Evolutionary conservation across 2,113 vertebrate genomes (phyloP).

Genomic region (Dromas ardeola): DNA sequence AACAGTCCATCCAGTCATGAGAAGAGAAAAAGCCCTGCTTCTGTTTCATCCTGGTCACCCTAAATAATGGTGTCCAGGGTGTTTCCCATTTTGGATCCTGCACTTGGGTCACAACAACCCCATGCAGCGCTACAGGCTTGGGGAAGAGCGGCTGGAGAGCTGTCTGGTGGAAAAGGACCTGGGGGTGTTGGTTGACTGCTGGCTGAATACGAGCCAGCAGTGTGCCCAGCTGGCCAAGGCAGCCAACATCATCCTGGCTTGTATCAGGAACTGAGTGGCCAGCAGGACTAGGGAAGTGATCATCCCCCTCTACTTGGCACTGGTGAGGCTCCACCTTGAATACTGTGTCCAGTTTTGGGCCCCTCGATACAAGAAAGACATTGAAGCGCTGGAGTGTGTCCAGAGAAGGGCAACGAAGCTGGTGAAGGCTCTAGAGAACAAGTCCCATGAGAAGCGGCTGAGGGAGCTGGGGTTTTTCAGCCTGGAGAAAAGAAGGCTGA

Average conservation of each 20-base stretch:
- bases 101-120: background rate
- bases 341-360: background rate
- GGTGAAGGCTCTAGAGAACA: background rate
- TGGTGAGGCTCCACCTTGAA: background rate
- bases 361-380: background rate
- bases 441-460: background rate
- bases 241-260: background rate
- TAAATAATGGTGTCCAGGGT: background rate
- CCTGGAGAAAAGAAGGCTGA: background rate
- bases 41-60: background rate
- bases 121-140: background rate
- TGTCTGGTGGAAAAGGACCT: background rate
- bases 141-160: background rate
- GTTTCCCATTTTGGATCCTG: background rate
- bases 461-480: background rate
- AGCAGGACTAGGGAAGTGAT: background rate
- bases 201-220: background rate
- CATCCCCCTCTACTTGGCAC: background rate
- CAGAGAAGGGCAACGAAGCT: background rate
- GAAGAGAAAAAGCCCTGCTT: background rate
- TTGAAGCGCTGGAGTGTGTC: background rate
- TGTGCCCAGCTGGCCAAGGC: background rate
- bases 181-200: background rate
- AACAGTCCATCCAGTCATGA: background rate
- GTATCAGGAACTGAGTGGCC: background rate